Conservation (phyloP, 2,888 invertebrate genomes). For the Yponomeuta sedellus region DNA sequence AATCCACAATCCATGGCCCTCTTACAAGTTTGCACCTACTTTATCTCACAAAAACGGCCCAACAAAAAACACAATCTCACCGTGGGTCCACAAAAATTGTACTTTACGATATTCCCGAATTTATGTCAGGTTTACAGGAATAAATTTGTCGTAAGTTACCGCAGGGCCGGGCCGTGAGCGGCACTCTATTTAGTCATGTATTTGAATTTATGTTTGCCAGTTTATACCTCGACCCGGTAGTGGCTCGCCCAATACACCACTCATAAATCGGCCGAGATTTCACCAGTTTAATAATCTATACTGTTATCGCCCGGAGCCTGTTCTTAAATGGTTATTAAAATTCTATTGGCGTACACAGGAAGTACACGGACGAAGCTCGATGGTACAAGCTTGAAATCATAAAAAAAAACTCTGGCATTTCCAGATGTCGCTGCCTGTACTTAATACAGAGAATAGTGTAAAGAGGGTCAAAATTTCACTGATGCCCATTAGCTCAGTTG, state of each 20-base stretch:
- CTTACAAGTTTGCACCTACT: constrained; percentile 17
- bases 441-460: too few species aligned
- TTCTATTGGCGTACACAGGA: neutral
- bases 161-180: constrained; percentile 12
- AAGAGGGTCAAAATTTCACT: too few species aligned
- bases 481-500: too few species aligned
- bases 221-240: neutral
- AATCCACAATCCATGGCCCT: neutral
- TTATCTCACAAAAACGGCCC: constrained; percentile 17
- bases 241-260: neutral
- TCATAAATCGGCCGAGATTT: neutral
- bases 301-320: neutral
- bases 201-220: constrained; percentile 3
- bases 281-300: neutral
- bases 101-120: constrained; percentile 41
- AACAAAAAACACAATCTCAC: constrained; percentile 17
- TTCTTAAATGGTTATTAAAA: neutral
- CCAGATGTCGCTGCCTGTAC: too few species aligned
- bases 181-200: constrained; percentile 3
- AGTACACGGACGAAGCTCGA: neutral
- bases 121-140: constrained; percentile 54
- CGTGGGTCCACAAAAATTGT: constrained; percentile 31
- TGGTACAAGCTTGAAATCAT: neutral
- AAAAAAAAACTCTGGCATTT: too few species aligned
- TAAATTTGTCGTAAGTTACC: constrained; percentile 40